Conservation (phyloP, 2,113 vertebrate genomes). For the Sylvia atricapilla region DNA sequence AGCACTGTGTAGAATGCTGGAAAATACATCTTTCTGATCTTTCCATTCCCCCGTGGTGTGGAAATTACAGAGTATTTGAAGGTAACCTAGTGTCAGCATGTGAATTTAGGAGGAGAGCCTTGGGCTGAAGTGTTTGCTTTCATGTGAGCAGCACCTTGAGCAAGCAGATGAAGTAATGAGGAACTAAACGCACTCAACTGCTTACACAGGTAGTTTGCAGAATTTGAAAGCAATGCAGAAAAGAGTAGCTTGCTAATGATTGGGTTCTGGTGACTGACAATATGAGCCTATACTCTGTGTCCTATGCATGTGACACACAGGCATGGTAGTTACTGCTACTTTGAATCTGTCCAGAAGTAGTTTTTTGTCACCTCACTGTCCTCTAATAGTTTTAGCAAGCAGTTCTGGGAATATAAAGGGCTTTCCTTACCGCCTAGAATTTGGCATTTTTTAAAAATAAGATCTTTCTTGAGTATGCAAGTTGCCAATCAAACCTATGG, state of each 20-base stretch:
- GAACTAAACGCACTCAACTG: neutral
- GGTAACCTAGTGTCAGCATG: neutral
- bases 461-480: neutral
- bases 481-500: fast-evolving
- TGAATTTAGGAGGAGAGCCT: neutral
- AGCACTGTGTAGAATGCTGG: neutral
- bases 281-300: neutral
- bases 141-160: neutral
- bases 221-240: neutral
- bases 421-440: neutral
- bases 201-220: neutral
- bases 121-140: neutral
- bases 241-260: neutral
- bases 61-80: neutral
- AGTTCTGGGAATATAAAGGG: neutral
- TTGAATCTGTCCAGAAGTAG: neutral
- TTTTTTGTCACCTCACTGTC: neutral
- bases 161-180: neutral
- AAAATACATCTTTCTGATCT: neutral
- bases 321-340: neutral
- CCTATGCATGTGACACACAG: neutral
- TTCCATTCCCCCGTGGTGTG: neutral
- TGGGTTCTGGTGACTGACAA: neutral
- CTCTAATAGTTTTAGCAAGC: neutral
- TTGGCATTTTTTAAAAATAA: neutral